Percentiles rank a stretch among this genome's conserved stretches.
Conservation (phyloP, 2,113 vertebrate species). For the Mus pahari region DNA sequence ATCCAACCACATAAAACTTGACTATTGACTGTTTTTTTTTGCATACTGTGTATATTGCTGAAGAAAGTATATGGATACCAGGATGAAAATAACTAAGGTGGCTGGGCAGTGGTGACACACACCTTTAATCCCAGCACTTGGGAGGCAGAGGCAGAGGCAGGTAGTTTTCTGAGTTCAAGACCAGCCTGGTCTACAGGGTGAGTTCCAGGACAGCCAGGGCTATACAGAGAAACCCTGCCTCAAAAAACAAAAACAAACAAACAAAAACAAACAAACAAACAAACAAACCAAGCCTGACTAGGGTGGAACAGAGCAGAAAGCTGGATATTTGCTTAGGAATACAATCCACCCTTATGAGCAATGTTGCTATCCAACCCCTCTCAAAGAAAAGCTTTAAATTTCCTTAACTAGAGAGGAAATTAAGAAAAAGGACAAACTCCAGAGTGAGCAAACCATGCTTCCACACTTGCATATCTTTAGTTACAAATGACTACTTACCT, state of each 20-base stretch:
- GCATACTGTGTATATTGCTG: background rate
- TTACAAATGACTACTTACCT: slow-evolving; percentile 89
- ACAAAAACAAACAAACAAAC: too few species aligned
- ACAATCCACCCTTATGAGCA: background rate
- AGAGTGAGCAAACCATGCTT: slow-evolving; percentile 64
- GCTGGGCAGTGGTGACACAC: too few species aligned
- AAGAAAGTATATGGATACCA: background rate
- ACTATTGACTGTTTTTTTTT: background rate
- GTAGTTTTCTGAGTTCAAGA: too few species aligned
- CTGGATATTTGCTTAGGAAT: background rate
- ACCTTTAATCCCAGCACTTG: too few species aligned
- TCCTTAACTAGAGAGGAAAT: slow-evolving; percentile 60
- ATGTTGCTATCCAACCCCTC: background rate
- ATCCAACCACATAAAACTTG: background rate
- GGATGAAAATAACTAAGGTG: background rate
- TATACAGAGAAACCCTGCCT: too few species aligned
- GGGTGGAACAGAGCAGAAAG: background rate
- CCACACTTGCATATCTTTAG: slow-evolving; percentile 80
- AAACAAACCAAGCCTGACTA: background rate
- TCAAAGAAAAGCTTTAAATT: slow-evolving; percentile 24
- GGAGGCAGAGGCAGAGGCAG: too few species aligned
- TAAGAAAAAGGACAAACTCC: slow-evolving; percentile 54
- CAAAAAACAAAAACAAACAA: too few species aligned
- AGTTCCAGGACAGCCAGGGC: too few species aligned
- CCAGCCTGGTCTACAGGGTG: too few species aligned